These are phyloP conservation scores for Corythoichthys haematopterus DNA, from an alignment of 2,113 vertebrate species.

Conservation along the genomic window DNA sequence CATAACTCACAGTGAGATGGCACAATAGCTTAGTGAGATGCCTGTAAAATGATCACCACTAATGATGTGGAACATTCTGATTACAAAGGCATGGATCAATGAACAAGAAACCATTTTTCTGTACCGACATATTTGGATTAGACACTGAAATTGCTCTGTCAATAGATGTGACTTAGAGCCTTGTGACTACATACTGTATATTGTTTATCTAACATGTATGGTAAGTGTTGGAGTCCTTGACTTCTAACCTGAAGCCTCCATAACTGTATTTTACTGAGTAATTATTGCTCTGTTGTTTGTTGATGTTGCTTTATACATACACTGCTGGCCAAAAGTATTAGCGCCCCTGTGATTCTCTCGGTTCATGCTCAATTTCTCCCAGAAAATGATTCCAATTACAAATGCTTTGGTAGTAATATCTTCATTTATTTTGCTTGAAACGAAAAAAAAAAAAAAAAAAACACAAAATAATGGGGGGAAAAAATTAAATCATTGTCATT, in stretches of 20 bases:
- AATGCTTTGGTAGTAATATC: too few species aligned
- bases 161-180: constrained; percentile 30
- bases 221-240: not conserved
- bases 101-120: not conserved
- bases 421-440: too few species aligned
- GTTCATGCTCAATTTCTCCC: too few species aligned
- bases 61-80: constrained; percentile 23
- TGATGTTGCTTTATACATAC: too few species aligned
- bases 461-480: too few species aligned
- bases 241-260: not conserved
- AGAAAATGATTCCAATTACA: too few species aligned
- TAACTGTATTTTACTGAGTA: not conserved
- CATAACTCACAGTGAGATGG: not conserved
- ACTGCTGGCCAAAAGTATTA: too few species aligned
- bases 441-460: too few species aligned
- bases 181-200: constrained; percentile 12
- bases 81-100: constrained; percentile 13
- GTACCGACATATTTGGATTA: constrained; percentile 1
- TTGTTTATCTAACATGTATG: too few species aligned
- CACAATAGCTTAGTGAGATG: constrained; percentile 11
- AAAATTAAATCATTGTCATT: too few species aligned
- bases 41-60: constrained; percentile 9
- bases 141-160: constrained; percentile 11
- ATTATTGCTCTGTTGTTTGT: not conserved
- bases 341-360: too few species aligned